phyloP scores from a whole-genome alignment of 2,113 vertebrate species.

The Labeo rohita region DNA sequence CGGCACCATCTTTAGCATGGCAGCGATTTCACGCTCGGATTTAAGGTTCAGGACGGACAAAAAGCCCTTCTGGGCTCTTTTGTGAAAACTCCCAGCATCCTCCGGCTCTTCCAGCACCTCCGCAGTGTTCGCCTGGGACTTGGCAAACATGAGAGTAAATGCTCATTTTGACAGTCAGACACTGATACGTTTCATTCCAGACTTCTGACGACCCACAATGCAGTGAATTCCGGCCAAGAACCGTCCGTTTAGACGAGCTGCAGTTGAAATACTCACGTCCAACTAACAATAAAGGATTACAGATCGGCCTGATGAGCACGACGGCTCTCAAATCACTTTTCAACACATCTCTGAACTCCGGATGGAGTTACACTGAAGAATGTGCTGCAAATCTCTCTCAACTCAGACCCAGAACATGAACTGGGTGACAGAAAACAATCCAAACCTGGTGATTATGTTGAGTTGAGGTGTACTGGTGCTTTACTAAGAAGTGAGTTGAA shows the following conservation, averaged over 20 bases:
- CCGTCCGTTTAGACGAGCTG: not conserved
- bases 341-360: not conserved
- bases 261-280: not conserved
- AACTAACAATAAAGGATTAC: not conserved
- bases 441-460: not conserved
- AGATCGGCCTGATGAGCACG: not conserved
- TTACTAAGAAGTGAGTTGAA: not conserved
- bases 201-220: not conserved
- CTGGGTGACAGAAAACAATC: not conserved
- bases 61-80: slow-evolving; percentile 65
- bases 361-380: slow-evolving; percentile 22
- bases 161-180: slow-evolving; percentile 35
- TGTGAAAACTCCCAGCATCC: slow-evolving; percentile 70
- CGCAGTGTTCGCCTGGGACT: slow-evolving; percentile 61
- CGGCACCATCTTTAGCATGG: slow-evolving; percentile 62
- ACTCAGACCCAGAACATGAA: not conserved
- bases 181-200: not conserved
- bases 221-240: not conserved
- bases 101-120: slow-evolving; percentile 65
- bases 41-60: slow-evolving; percentile 65
- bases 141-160: slow-evolving; percentile 37
- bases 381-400: not conserved
- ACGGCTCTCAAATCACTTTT: not conserved
- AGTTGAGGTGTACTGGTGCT: not conserved
- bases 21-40: slow-evolving; percentile 74